Base-by-base conservation (phyloP, 1,140 invertebrate genomes). In the Cydia amplana region DNA sequence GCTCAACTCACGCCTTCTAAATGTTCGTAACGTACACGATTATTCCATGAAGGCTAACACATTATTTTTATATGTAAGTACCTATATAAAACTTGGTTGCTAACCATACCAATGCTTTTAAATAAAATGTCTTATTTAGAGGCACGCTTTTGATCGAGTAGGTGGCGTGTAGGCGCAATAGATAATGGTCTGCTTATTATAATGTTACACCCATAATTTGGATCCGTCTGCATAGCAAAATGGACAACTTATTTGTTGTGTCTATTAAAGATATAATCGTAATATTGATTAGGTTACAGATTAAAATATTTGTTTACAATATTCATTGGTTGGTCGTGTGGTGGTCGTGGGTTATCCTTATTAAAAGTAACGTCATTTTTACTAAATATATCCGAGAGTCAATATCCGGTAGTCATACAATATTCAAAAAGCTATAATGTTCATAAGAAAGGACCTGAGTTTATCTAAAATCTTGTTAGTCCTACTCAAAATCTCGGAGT, bases 91-190 rank as follows among this genome's bases (percentile, higher is more conserved):
- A 60, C 7, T 10, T 23, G 7, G 18, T 23, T 60, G 55, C 55
- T 60, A 60, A 60, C 55, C 55, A 10, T 60, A 60, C 55, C 18
- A 2, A 55, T 60, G 7, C 55, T 60, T 60, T 60, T 23, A 60
- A 60, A 70, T 70, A 70, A 70, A 70, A 70, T 70, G 65, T 70
- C 65, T 70, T 70, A 70, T 70, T 70, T 70, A 70, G 36, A 36
- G 32, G 65, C 32, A 70, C 28, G 32, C 36, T 70, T 70, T 70
- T 70, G 65, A 70, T 70, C n/a, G n/a, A 70, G 65, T 70, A 43
- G 65, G 65, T 40, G 65, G 28, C 7, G 65, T 18, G 65, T 70
- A 70, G 65, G 65, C 65, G 65, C 65, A 36, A 36, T 70, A 70
- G 65, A 70, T 70, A 70, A 43, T 70, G 64, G 23, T 67, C 64